Base-by-base conservation (phyloP, 2,113 vertebrate species). In the Oxyura jamaicensis region DNA sequence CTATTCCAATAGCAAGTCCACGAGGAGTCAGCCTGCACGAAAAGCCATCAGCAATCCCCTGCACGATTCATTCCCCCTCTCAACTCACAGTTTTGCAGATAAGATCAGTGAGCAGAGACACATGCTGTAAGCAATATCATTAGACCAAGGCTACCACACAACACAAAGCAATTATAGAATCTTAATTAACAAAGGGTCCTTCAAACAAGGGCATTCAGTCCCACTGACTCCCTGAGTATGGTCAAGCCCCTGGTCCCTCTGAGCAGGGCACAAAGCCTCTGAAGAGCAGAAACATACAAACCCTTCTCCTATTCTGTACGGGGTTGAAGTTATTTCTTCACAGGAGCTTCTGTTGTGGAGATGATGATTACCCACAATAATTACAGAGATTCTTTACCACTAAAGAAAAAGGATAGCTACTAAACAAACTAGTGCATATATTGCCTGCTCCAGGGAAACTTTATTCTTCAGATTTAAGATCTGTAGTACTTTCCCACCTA, bases 391-490 rank as follows among this genome's bases (percentile, higher is more conserved):
- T 82, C 48, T 29, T 65, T 92, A 75, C 91, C 42, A 35, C 42
- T 68, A 65, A 68, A 63, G 83, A 71, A 79, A 62, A 91, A 62
- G 10, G 25, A 90, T 3, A 84, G 56, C 46, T 73, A 58, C 86
- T 83, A 76, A 85, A 88, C 46, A 86, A 86, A 55, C 28, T 55
- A 74, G 22, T 2, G 6, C 1, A 1, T 18, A 48, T 73, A 56
- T 48, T 16, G 8, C 22, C 63, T 63, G 22, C 42, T 91, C 42
- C 39, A 50, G 46, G 80, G 91, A 93, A 69, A n/a, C 50, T 29
- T 26, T 60, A 31, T 69, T 42, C 62, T 88, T 89, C 52, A 83
- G 15, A 80, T 73, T 67, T 65, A 87, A 93, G 89, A 83, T 92
- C 83, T 90, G 16, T 5, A 69, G 33, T n/a, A 48, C 44, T 81